Percentiles rank a stretch among this genome's conserved stretches.
Evolutionary conservation across 2,888 invertebrate genomes (phyloP).

Genomic region (Pristionchus fissidentatus): DNA sequence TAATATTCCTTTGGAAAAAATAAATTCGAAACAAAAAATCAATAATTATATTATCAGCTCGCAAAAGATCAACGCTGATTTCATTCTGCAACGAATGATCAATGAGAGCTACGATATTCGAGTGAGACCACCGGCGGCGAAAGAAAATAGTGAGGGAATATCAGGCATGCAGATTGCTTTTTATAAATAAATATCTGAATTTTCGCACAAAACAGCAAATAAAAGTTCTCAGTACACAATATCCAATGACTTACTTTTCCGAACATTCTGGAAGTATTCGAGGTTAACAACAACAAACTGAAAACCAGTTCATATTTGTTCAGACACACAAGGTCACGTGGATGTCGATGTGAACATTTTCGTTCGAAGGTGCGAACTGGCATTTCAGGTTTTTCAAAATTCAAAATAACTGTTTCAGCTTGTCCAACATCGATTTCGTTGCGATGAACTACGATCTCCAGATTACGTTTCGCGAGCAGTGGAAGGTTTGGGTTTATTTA

Average conservation of each 20-base stretch:
- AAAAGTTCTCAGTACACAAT: neutral
- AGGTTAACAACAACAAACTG: no score
- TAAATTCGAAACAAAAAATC: neutral
- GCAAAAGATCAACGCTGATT: conserved; percentile 29
- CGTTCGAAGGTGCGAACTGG: conserved; percentile 38
- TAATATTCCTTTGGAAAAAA: neutral
- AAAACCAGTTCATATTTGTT: neutral
- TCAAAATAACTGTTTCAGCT: conserved; percentile 35
- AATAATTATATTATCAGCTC: neutral
- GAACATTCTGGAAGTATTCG: no score
- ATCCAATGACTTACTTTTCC: neutral
- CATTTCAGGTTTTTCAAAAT: neutral
- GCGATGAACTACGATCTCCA: conserved; percentile 83
- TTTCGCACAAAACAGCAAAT: neutral
- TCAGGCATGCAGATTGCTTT: neutral
- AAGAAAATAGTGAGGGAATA: neutral
- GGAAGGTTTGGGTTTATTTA: conserved; percentile 82
- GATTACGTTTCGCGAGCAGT: conserved; percentile 94
- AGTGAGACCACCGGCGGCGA: conserved; percentile 31
- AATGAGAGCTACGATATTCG: conserved; percentile 46
- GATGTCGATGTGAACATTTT: conserved; percentile 41
- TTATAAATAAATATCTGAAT: neutral
- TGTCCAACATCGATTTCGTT: conserved; percentile 52
- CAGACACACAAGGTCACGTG: conserved; percentile 24
- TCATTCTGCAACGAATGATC: conserved; percentile 46